These are phyloP conservation scores for Diploscapter pachys DNA, from an alignment of 1,140 invertebrate genomes.

Conservation along the genomic window DNA sequence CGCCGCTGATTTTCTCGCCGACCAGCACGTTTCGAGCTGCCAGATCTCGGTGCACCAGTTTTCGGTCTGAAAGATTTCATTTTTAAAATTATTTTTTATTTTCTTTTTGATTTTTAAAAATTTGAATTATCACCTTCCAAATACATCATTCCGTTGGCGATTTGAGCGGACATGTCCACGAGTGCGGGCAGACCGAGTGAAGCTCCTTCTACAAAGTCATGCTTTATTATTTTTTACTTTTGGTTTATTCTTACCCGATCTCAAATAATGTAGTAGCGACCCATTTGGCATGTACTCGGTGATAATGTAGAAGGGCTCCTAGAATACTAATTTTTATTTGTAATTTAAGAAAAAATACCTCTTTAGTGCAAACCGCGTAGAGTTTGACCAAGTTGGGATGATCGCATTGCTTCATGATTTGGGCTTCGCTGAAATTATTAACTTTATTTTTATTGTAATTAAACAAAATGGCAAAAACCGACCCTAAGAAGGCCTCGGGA, in stretches of 20 bases:
- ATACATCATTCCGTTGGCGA: no score
- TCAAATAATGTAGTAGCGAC: conserved; percentile 80
- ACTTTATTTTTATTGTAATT: no score
- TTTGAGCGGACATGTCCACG: conserved; percentile 87
- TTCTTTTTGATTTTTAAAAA: no score
- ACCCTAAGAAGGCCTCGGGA: conserved; percentile 84
- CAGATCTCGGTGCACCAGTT: conserved; percentile 88
- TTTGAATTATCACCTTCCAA: no score
- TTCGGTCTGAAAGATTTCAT: conserved; percentile 65
- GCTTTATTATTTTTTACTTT: no score
- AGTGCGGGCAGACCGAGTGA: conserved; percentile 81
- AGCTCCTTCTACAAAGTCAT: conserved; percentile 64
- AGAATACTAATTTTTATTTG: no score
- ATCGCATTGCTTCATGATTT: conserved; percentile 96
- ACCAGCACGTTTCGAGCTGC: conserved; percentile 82
- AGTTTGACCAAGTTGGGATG: conserved; percentile 89
- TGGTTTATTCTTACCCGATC: conserved; percentile 63
- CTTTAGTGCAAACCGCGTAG: conserved; percentile 87
- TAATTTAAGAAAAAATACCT: background rate
- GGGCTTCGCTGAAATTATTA: conserved; percentile 71
- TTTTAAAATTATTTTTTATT: no score
- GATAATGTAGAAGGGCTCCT: conserved; percentile 82
- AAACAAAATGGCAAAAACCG: conserved; percentile 7
- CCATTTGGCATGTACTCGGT: conserved; percentile 94
- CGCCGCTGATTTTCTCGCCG: conserved; percentile 82